Evolutionary conservation across 2,113 vertebrate genomes (phyloP).

Genomic region (Neopipo cinnamomea): DNA sequence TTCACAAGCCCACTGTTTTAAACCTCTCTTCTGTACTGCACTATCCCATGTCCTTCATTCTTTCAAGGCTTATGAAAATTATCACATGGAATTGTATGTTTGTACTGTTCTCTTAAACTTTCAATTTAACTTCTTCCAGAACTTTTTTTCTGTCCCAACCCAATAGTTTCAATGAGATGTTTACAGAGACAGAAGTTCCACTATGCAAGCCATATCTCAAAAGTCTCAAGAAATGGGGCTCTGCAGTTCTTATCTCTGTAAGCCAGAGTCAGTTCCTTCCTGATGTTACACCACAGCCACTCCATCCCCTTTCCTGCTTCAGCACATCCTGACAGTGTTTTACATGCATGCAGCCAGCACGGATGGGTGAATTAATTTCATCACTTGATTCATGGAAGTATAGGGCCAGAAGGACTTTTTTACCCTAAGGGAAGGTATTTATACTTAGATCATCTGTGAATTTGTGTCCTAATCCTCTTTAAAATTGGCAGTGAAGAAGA

Average conservation of each 20-base stretch:
- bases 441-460: background rate
- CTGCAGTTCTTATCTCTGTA: background rate
- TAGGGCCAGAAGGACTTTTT: background rate
- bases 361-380: background rate
- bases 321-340: background rate
- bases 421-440: background rate
- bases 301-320: background rate
- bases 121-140: background rate
- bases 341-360: background rate
- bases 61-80: background rate
- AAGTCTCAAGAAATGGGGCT: background rate
- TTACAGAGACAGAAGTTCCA: background rate
- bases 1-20: background rate
- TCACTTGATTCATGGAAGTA: background rate
- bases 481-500: background rate
- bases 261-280: background rate
- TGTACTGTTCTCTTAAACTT: background rate
- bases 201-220: background rate
- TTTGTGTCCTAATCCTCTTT: background rate
- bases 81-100: background rate
- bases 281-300: background rate
- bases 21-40: background rate
- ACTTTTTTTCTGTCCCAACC: background rate
- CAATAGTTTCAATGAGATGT: accelerated
- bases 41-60: background rate